Evolutionary conservation across 2,797 vertebrate species (phyloP), one percentile per base, ranked within the genome.

Genomic region (Siniperca scherzeri): DNA sequence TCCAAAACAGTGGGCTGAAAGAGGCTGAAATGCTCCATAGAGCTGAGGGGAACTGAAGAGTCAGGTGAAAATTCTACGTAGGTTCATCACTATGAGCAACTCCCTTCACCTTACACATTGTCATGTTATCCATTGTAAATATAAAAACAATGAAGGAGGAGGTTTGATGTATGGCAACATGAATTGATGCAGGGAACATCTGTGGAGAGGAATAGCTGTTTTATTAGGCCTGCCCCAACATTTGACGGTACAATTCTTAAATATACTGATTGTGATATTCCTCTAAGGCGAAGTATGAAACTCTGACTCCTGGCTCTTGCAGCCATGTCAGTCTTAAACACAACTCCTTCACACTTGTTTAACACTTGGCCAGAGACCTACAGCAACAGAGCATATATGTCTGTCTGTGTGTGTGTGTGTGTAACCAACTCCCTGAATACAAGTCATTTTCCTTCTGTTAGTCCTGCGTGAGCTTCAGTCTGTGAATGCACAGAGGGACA

Each of bases 401-500:
- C 7, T 65, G 5, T 19, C 5, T 52, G 62, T 36, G 42, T 70
- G 62, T 56, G 52, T 60, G 21, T 46, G 56, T 13, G 64, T 36
- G 46, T 30, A 6, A 56, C 40, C 36, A 69, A 11, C 42, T 80
- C 68, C 70, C 38, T 62, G 30, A 72, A 38, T 57, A 48, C 65
- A 52, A 67, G 66, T 77, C 17, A 57, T 78, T 88, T 73, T 6
- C 65, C 38, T 59, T 62, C 25, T 5, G 67, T 85, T 88, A 64
- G 56, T 77, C 59, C 71, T 65, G 44, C 17, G 7, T 78, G 59
- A 81, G 71, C 33, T 30, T 73, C 30, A 38, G 74, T n/a, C 67
- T 78, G 74, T 17, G 16, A 87, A 83, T 60, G 30, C 91, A 74
- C 87, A 50, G 55, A 70, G 85, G 81, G 80, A 85, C 80, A 83